Conservation (phyloP, 2,797 vertebrate species). For the Onychomys torridus region DNA sequence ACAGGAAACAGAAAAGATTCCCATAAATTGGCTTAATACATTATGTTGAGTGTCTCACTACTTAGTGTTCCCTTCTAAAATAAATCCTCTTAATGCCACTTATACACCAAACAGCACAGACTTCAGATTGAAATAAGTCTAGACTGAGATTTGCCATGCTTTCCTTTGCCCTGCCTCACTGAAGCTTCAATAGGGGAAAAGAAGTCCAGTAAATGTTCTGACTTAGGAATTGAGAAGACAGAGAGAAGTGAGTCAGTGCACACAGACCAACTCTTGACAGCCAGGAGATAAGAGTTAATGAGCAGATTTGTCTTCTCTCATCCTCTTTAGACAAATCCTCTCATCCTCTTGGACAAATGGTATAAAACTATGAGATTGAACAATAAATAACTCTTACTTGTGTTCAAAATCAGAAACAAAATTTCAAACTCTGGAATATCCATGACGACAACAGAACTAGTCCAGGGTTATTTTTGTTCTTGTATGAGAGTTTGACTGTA, state of each 20-base stretch:
- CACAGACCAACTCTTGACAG: rapidly evolving
- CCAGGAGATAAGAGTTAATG: neutral
- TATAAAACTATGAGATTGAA: neutral
- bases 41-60: rapidly evolving
- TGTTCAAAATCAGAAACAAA: neutral
- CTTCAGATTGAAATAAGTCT: neutral
- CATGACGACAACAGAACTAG: neutral
- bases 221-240: neutral
- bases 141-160: neutral
- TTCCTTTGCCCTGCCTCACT: neutral
- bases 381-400: neutral
- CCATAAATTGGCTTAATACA: neutral
- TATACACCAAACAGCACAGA: neutral
- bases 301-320: neutral
- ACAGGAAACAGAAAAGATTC: neutral
- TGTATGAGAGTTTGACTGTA: neutral
- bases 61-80: neutral
- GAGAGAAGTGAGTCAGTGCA: neutral
- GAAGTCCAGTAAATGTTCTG: rapidly evolving
- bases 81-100: neutral
- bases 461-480: neutral
- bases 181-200: neutral
- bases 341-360: neutral
- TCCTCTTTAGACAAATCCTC: neutral
- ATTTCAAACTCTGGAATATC: neutral